phyloP scores from a whole-genome alignment of 1,140 invertebrate genomes.

The Aphelenchoides besseyi region DNA sequence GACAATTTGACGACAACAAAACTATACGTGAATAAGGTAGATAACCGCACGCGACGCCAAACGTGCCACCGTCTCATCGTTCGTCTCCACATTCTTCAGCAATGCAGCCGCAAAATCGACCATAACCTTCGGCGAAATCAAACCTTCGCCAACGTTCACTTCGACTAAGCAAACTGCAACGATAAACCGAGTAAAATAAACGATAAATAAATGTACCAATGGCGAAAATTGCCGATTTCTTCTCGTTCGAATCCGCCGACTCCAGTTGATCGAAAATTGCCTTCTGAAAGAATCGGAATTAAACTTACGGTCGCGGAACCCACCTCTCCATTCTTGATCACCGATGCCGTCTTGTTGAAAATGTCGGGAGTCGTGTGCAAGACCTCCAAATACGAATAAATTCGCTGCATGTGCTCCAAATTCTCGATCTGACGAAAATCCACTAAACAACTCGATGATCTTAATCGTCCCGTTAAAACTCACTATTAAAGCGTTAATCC shows the following conservation, averaged over 20 bases:
- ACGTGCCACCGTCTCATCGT: constrained; percentile 26
- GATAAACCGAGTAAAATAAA: background rate
- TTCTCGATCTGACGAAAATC: background rate
- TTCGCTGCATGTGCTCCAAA: background rate
- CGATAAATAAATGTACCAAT: constrained; percentile 36
- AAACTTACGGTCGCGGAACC: background rate
- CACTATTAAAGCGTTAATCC: too few species aligned
- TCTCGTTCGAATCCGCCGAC: constrained; percentile 38
- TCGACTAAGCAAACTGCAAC: constrained; percentile 46
- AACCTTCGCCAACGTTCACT: constrained; percentile 29
- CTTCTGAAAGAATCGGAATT: constrained; percentile 16
- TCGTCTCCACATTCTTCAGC: constrained; percentile 38
- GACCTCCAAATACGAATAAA: background rate
- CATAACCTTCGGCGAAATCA: constrained; percentile 22
- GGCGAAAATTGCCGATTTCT: constrained; percentile 47
- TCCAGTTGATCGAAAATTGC: constrained; percentile 37
- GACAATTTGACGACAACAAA: background rate
- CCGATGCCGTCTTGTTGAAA: background rate
- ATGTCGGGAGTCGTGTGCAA: background rate
- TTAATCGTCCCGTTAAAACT: too few species aligned
- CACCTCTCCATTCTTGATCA: background rate
- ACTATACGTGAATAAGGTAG: constrained; percentile 46
- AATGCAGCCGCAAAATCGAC: constrained; percentile 41
- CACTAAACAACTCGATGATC: too few species aligned
- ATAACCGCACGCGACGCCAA: constrained; percentile 48